Evolutionary conservation across 2,797 vertebrate genomes (phyloP), one percentile per base, ranked within the genome.

Genomic region (Clarias laeviceps): DNA sequence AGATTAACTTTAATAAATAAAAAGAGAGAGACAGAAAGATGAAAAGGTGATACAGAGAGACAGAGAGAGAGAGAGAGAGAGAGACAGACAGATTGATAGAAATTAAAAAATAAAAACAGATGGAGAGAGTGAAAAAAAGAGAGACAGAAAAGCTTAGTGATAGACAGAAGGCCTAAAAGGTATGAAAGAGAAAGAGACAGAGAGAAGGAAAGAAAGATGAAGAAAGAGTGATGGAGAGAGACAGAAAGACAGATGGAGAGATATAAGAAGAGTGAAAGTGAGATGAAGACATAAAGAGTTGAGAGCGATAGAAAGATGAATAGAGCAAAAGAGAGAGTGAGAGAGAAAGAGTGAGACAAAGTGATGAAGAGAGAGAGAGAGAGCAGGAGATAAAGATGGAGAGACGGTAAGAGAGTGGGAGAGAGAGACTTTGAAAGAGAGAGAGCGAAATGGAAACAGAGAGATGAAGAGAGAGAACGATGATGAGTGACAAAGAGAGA

Each of bases 51-150:
- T n/a, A n/a, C n/a, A n/a, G n/a, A n/a, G n/a, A n/a, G n/a, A n/a
- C n/a, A n/a, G n/a, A n/a, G n/a, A n/a, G n/a, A n/a, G n/a, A n/a
- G n/a, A n/a, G n/a, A n/a, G n/a, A n/a, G 65, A 15, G 11, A 37
- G 65, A 24, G 5, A 24, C 1, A 62, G 20, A 61, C 1, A 20
- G 59, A 61, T 0, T 7, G 50, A 40, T 20, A 17, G 14, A 15
- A 34, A 22, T 29, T 7, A 6, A 15, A 34, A 22, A 56, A 27
- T 11, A 56, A n/a, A 34, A 7, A 74, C 12, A 62, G 32, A 61
- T 22, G 82, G 86, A 90, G 88, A 83, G 77, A 40, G 40, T 50
- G 66, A 24, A 45, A n/a, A n/a, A n/a, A n/a, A n/a, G n/a, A 77
- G 68, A 73, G 37, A 27, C 27, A 20, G 2, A 20, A 8, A n/a